Conservation (phyloP, 2,888 invertebrate genomes). For the Sericinus montela region DNA sequence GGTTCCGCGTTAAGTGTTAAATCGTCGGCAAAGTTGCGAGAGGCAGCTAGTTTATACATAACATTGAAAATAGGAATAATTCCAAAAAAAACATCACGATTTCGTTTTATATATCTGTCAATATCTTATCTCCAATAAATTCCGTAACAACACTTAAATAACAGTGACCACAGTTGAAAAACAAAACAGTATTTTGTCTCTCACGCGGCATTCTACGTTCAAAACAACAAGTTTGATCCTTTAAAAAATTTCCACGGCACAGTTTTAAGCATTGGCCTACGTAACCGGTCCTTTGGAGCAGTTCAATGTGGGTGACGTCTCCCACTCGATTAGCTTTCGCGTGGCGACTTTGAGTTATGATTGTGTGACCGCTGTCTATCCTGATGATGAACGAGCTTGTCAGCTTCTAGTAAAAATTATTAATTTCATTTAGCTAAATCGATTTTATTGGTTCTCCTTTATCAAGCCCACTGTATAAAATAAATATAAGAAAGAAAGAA, state of each 20-base stretch:
- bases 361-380: not conserved
- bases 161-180: not conserved
- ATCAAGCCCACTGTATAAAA: too few relatives aligned
- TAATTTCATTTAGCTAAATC: too few relatives aligned
- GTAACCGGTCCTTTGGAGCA: not conserved
- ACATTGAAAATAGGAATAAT: too few relatives aligned
- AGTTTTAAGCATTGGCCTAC: not conserved
- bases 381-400: conserved; percentile 6
- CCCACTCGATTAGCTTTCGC: conserved; percentile 7
- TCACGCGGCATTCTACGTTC: not conserved
- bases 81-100: too few relatives aligned
- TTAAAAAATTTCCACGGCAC: not conserved
- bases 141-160: not conserved
- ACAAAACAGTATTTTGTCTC: not conserved
- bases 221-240: not conserved
- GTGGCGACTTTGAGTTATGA: conserved; percentile 11
- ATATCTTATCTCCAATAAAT: not conserved
- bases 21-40: too few relatives aligned
- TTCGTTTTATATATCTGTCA: too few relatives aligned
- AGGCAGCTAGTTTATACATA: too few relatives aligned
- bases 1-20: too few relatives aligned
- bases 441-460: too few relatives aligned
- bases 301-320: conserved; percentile 11
- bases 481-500: too few relatives aligned
- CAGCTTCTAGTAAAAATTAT: not conserved